A percentile compares a stretch with the other conserved stretches of the same genome.
Conservation (phyloP, 2,888 invertebrate genomes). For the Melieria crassipennis region DNA sequence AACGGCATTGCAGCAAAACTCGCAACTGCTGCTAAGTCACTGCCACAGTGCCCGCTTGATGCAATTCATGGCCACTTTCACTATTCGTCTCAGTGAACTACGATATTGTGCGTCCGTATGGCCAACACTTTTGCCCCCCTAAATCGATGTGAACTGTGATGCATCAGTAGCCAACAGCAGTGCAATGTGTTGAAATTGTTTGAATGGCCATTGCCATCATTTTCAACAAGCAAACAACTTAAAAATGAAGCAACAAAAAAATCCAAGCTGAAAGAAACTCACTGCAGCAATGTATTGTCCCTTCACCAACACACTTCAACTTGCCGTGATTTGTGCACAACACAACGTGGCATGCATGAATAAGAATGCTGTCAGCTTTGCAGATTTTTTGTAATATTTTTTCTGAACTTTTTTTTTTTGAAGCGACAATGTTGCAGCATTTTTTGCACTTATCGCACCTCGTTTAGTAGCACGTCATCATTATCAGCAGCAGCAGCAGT, state of each 20-base stretch:
- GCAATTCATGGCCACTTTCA: too few species aligned
- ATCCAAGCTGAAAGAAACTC: neutral
- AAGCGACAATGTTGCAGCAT: neutral
- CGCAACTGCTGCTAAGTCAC: too few species aligned
- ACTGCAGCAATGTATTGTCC: slow-evolving; percentile 10
- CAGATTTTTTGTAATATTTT: neutral
- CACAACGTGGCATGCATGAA: slow-evolving; percentile 17
- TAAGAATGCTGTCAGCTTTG: neutral
- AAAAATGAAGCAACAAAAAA: neutral
- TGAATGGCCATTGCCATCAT: slow-evolving; percentile 10
- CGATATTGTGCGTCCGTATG: too few species aligned
- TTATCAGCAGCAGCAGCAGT: neutral
- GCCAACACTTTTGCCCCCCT: too few species aligned
- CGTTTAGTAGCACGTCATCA: neutral
- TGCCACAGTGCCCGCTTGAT: too few species aligned
- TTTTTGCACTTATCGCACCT: neutral
- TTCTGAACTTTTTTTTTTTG: neutral
- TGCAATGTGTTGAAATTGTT: neutral
- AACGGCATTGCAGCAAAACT: too few species aligned
- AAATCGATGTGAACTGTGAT: too few species aligned
- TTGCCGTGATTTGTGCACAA: slow-evolving; percentile 16
- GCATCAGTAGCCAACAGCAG: too few species aligned
- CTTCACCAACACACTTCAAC: slow-evolving; percentile 13
- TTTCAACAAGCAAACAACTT: neutral
- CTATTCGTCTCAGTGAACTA: too few species aligned